Evolutionary conservation across 2,113 vertebrate species (phyloP), one percentile per base, ranked within the genome.

Genomic region (Salvelinus alpinus): DNA sequence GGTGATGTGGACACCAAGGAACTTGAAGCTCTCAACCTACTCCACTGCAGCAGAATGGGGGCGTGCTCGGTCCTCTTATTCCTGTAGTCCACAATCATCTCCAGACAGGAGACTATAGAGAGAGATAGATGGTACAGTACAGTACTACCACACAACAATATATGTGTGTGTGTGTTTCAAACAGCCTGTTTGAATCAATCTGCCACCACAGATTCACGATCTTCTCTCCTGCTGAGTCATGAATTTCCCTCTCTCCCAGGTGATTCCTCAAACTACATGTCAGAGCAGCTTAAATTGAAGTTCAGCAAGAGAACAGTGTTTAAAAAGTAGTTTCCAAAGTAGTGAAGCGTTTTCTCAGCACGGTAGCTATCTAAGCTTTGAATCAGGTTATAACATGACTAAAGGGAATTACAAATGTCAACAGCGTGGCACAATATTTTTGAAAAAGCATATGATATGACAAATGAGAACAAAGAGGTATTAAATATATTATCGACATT

Each of bases 141-240:
- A 70, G 73, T 59, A 64, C 69, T 74, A 71, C 31, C 64, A 38
- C 18, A 14, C 9, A 54, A 18, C 14, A 54, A 54, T 54, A 9
- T 44, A 8, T 38, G 38, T 11, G 38, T 44, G 38, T 9, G 24
- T 48, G 60, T 54, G 48, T 18, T 54, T 54, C 76, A 73, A 74
- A 77, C 62, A 83, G 38, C 44, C 68, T 80, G 66, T 78, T 73
- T 84, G 73, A 87, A 83, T 87, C 47, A 78, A 73, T 79, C 81
- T 74, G 76, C 72, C 79, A 73, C 24, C 54, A 70, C 20, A 85
- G 75, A 84, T 78, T 85, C 74, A 83, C 65, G 82, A 74, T 54
- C 64, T 73, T 80, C 75, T 76, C 72, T 79, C 78, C 13, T n/a
- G 44, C 78, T 72, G 64, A 81, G 77, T 81, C 75, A 80, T 72